These are phyloP conservation scores for Pocillopora damicornis DNA, from an alignment of 64 coral and sea anemone genomes.

Conservation along the genomic window DNA sequence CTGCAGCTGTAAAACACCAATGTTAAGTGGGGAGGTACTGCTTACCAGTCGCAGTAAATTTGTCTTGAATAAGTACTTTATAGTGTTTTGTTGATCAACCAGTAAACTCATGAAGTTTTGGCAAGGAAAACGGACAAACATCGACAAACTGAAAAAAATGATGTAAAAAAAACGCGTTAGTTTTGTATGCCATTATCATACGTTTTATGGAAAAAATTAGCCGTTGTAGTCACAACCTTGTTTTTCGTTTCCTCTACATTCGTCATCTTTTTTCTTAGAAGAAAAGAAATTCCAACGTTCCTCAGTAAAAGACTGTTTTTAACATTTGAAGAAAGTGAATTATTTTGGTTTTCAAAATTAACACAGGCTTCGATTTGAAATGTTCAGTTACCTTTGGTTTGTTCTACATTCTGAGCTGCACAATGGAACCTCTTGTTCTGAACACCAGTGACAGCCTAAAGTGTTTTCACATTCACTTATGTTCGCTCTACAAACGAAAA, in stretches of 20 bases:
- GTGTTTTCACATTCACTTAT: conserved; percentile 5
- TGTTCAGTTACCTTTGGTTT: not conserved
- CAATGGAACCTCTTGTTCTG: not conserved
- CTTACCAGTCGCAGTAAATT: not conserved
- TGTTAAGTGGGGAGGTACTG: not conserved
- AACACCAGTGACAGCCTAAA: conserved; percentile 20
- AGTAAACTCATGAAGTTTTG: conserved; percentile 6
- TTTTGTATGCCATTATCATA: not conserved
- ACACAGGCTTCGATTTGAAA: no score
- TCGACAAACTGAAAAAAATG: conserved; percentile 22
- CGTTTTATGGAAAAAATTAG: not conserved
- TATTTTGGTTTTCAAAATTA: not conserved
- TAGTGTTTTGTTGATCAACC: not conserved
- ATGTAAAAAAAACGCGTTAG: not conserved
- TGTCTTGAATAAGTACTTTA: conserved; percentile 1
- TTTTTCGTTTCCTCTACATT: no score
- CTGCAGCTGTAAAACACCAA: conserved; percentile 6
- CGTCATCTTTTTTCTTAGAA: no score
- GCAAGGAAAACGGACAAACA: conserved; percentile 14
- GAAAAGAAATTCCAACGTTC: no score
- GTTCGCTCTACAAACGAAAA: not conserved
- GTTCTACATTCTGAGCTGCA: conserved; percentile 39
- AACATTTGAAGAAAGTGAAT: not conserved
- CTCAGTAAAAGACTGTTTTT: no score
- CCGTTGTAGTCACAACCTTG: no score